A percentile compares a stretch with the other conserved stretches of the same genome.
Evolutionary conservation across 2,113 vertebrate species (phyloP).

Genomic region (Pelodiscus sinensis): DNA sequence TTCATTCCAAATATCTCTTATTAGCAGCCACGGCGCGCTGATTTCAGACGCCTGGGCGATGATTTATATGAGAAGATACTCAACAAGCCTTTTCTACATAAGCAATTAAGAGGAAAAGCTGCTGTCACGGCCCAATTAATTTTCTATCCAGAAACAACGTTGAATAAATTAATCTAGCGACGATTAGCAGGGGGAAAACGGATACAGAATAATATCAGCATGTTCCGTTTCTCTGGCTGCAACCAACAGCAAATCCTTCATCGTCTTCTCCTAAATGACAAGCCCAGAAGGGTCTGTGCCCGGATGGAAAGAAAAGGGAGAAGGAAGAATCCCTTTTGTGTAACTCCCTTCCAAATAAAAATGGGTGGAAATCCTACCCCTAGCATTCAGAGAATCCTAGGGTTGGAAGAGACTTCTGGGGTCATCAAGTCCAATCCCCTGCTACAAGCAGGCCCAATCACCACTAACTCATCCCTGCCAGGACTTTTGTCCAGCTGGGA

Average conservation of each 20-base stretch:
- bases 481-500: too few relatives aligned
- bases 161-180: conserved; percentile 63
- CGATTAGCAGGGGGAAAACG: conserved; percentile 18
- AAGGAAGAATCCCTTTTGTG: not conserved
- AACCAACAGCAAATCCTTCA: not conserved
- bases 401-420: too few relatives aligned
- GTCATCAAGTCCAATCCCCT: too few relatives aligned
- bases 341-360: conserved; percentile 4
- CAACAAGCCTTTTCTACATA: conserved; percentile 70
- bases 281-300: not conserved
- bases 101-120: conserved; percentile 64
- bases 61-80: conserved; percentile 70
- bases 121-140: conserved; percentile 66
- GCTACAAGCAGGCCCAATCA: too few relatives aligned
- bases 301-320: not conserved
- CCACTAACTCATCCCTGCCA: too few relatives aligned
- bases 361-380: not conserved
- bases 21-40: conserved; percentile 24
- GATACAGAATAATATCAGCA: not conserved
- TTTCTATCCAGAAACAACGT: conserved; percentile 63
- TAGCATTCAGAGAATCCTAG: not conserved
- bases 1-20: conserved; percentile 47
- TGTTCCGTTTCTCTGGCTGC: conserved; percentile 14
- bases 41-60: conserved; percentile 64
- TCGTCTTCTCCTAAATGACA: conserved; percentile 15